Evolutionary conservation across 1,140 invertebrate species (phyloP).

Genomic region (Paralvinella palmiformis): DNA sequence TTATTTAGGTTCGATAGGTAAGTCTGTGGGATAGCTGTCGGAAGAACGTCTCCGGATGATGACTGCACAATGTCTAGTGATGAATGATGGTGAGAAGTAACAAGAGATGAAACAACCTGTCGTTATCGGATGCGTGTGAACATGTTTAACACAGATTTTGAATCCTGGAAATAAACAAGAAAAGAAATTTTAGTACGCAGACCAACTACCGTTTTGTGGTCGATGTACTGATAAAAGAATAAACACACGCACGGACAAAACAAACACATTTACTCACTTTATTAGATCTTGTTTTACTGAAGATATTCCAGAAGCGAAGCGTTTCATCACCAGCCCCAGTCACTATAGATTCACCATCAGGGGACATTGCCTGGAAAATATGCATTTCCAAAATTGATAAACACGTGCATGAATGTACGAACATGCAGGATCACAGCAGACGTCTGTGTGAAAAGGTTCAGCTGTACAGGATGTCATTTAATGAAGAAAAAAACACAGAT

Average conservation of each 20-base stretch:
- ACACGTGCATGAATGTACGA: too few relatives aligned
- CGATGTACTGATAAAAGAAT: not conserved
- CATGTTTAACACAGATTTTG: conserved; percentile 93
- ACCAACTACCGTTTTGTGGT: not conserved
- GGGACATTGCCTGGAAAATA: conserved; percentile 74
- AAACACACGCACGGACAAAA: not conserved
- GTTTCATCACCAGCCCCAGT: conserved; percentile 99
- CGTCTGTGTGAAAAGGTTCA: not conserved
- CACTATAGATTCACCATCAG: conserved; percentile 98
- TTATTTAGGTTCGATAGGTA: too few relatives aligned
- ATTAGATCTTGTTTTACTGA: conserved; percentile 86
- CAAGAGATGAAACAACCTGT: too few relatives aligned
- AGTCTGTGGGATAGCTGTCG: too few relatives aligned
- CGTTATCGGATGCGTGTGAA: conserved; percentile 81
- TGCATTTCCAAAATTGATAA: not conserved
- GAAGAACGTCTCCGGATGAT: too few relatives aligned
- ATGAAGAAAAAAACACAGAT: not conserved
- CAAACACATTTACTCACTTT: conserved; percentile 35
- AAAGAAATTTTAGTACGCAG: conserved; percentile 55
- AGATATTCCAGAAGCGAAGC: conserved; percentile 98
- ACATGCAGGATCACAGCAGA: too few relatives aligned
- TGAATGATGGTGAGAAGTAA: too few relatives aligned
- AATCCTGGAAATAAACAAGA: conserved; percentile 60
- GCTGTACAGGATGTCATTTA: too few relatives aligned
- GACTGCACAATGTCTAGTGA: too few relatives aligned